These are phyloP conservation scores for Hydrozoanthus gracilis DNA, from an alignment of 92 coral and sea anemone genomes.

Conservation along the genomic window DNA sequence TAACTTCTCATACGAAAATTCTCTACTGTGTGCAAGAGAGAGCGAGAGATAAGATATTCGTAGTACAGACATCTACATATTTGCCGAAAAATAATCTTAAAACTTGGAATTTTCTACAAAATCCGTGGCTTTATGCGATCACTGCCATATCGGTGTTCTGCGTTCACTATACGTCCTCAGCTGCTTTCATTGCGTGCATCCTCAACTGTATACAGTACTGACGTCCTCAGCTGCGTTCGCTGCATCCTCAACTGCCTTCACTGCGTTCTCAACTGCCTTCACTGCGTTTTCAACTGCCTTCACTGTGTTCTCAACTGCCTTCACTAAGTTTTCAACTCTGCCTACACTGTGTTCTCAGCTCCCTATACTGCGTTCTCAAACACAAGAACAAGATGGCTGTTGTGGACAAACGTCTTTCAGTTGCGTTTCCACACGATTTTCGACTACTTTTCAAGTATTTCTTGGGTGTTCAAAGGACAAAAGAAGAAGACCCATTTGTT, in stretches of 20 bases:
- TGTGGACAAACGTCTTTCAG: slow-evolving; percentile 20
- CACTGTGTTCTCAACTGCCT: slow-evolving; percentile 22
- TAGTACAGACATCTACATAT: slow-evolving; percentile 25
- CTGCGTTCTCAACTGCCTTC: slow-evolving; percentile 17
- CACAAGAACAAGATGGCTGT: slow-evolving; percentile 26
- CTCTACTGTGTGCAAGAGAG: slow-evolving; percentile 26
- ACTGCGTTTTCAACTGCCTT: slow-evolving; percentile 17
- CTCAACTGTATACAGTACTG: not conserved
- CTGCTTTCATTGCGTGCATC: not conserved
- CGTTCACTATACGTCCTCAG: not conserved
- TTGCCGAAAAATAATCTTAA: slow-evolving; percentile 13
- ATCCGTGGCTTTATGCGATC: slow-evolving; percentile 25
- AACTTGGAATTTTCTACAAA: slow-evolving; percentile 25
- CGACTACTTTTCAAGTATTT: slow-evolving; percentile 17
- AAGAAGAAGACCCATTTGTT: slow-evolving; percentile 15
- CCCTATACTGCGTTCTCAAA: slow-evolving; percentile 19
- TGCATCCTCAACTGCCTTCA: slow-evolving; percentile 10
- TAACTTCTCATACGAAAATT: slow-evolving; percentile 14
- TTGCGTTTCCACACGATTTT: slow-evolving; percentile 15
- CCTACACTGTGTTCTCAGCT: slow-evolving; percentile 1
- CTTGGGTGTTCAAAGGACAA: slow-evolving; percentile 16
- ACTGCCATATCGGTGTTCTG: no score
- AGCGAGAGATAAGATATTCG: slow-evolving; percentile 14
- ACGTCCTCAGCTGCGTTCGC: slow-evolving; percentile 10
- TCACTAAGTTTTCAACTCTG: slow-evolving; percentile 18